Conservation (phyloP, 2,888 invertebrate genomes). For the Tenthredo distinguenda region DNA sequence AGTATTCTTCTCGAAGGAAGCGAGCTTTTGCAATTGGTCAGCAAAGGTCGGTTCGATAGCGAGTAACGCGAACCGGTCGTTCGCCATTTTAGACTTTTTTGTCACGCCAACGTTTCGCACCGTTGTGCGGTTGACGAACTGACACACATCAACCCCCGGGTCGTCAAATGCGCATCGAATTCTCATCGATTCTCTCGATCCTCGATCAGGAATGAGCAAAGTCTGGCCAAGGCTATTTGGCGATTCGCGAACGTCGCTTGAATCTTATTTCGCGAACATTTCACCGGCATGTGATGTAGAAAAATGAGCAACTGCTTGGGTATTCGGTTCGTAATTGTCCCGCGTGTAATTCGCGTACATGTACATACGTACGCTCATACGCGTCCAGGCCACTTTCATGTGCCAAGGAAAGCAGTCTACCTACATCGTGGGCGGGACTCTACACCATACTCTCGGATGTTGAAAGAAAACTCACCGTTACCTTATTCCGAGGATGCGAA, state of each 20-base stretch:
- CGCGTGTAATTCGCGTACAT: neutral
- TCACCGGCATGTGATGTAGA: neutral
- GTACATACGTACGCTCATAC: conserved; percentile 26
- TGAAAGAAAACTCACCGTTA: conserved; percentile 60
- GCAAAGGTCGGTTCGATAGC: conserved; percentile 33
- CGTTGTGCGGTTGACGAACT: neutral
- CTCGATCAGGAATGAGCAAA: neutral
- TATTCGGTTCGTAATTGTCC: neutral
- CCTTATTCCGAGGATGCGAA: conserved; percentile 54
- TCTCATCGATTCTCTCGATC: neutral
- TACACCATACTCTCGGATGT: conserved; percentile 37
- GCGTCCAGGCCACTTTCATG: conserved; percentile 64
- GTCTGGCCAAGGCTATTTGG: neutral
- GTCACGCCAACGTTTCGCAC: neutral
- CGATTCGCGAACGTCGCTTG: neutral
- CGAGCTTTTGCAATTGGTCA: conserved; percentile 29
- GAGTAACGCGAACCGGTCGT: conserved; percentile 41
- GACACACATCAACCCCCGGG: neutral
- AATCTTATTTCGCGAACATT: neutral
- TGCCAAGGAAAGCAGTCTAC: conserved; percentile 71
- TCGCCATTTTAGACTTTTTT: conserved; percentile 25
- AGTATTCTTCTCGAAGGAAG: neutral
- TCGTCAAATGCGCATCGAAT: neutral
- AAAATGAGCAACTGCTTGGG: neutral
- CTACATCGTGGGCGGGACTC: conserved; percentile 67